Evolutionary conservation across 2,797 vertebrate genomes (phyloP), one percentile per base, ranked within the genome.

Genomic region (Pseudochromis fuscus): DNA sequence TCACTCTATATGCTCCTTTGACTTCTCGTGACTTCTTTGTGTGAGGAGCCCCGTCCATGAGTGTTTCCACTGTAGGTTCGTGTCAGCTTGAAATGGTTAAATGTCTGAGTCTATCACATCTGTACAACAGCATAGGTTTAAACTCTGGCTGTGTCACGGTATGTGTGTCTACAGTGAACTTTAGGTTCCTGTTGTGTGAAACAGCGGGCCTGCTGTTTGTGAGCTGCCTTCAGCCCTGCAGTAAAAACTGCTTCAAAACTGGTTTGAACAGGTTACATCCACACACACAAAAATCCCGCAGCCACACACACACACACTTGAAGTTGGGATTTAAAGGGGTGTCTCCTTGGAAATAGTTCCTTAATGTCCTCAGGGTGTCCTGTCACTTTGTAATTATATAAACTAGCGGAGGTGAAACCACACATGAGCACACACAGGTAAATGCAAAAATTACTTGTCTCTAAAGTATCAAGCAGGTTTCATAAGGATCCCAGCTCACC

Each of bases 251-350:
- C 66, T 37, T 45, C 38, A 7, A 55, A 77, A 62, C 79, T 30
- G 3, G 88, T 91, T 88, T 77, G 45, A 89, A 78, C 89, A 59
- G 84, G 88, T 81, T 75, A 23, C 21, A 35, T 45, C 50, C 19
- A 13, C 67, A 5, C 7, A 24, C 28, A 67, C 19, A 37, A 24
- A 12, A 1, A 37, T 40, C 50, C 42, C 15, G 15, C 19, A 28
- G 40, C 9, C 44, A 44, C 48, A 60, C 37, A 21, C 24, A 46
- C 23, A 67, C n/a, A n/a, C n/a, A 3, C 33, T 53, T 44, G 5
- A 59, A 8, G 24, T 61, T 61, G 28, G 67, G 25, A 66, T 65
- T 33, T 68, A 42, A 68, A 25, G 40, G 16, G 35, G 21, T 9
- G 9, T 16, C 44, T 56, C 6, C 25, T 56, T 19, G 11, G 28